Percentiles rank a stretch among this genome's conserved stretches.
These are phyloP conservation scores for Chiridota heheva DNA, from an alignment of 35 echinoderm and acorn worm species.

Conservation along the genomic window DNA sequence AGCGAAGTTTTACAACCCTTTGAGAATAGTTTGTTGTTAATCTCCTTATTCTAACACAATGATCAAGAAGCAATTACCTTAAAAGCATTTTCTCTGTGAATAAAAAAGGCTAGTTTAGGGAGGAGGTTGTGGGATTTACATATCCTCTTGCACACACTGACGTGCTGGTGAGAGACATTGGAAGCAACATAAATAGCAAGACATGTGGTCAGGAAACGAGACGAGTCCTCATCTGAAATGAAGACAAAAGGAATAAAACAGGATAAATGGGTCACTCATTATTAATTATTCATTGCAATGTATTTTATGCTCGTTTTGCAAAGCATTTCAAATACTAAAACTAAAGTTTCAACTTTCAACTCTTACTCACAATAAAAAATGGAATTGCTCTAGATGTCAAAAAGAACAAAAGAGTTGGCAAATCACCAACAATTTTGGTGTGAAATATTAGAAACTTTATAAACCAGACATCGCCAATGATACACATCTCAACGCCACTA, in stretches of 20 bases:
- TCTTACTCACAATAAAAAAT: not conserved
- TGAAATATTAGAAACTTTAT: no score
- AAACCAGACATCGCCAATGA: no score
- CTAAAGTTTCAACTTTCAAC: not conserved
- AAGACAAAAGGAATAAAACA: not conserved
- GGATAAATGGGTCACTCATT: not conserved
- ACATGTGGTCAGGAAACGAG: slow-evolving; percentile 34
- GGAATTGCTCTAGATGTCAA: not conserved
- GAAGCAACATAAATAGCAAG: slow-evolving; percentile 45
- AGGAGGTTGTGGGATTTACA: slow-evolving; percentile 9
- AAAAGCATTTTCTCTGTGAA: slow-evolving; percentile 53
- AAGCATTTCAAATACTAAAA: not conserved
- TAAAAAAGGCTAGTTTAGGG: slow-evolving; percentile 37
- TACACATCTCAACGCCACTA: no score
- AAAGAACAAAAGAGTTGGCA: not conserved
- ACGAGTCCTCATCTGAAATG: not conserved
- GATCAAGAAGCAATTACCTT: no score
- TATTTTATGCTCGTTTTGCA: not conserved
- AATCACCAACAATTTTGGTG: no score
- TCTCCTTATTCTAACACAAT: no score
- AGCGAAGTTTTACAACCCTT: no score
- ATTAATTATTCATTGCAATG: not conserved
- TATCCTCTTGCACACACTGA: not conserved
- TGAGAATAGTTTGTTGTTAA: no score
- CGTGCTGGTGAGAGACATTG: slow-evolving; percentile 38